Evolutionary conservation across 2,113 vertebrate species (phyloP).

Genomic region (Chaenocephalus aceratus): DNA sequence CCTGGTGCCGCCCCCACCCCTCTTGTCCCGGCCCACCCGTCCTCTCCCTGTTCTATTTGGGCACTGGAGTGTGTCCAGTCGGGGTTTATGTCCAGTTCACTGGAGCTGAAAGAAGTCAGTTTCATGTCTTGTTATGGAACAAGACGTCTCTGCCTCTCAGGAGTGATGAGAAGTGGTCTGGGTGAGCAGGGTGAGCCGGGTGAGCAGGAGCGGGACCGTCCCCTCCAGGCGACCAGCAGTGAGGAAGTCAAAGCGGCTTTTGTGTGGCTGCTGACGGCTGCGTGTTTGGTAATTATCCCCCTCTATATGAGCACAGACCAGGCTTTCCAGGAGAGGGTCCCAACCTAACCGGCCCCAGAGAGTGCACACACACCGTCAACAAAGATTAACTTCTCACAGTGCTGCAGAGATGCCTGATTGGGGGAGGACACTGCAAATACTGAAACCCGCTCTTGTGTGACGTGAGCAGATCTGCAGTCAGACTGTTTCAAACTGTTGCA

Average conservation of each 20-base stretch:
- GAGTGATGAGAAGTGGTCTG: slow-evolving; percentile 78
- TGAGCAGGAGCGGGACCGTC: slow-evolving; percentile 61
- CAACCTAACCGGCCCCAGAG: slow-evolving; percentile 63
- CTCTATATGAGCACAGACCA: slow-evolving; percentile 70
- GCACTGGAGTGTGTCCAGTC: slow-evolving; percentile 86
- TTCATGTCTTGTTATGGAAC: slow-evolving; percentile 88
- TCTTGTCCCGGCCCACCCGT: slow-evolving; percentile 72
- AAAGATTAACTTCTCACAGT: slow-evolving; percentile 78
- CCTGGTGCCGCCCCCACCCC: slow-evolving; percentile 70
- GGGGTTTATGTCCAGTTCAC: slow-evolving; percentile 86
- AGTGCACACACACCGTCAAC: slow-evolving; percentile 76
- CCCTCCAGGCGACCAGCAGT: slow-evolving; percentile 81
- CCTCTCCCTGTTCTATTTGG: slow-evolving; percentile 78
- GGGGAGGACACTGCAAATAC: slow-evolving; percentile 51
- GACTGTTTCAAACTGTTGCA: slow-evolving; percentile 10
- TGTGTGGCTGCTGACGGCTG: slow-evolving; percentile 82
- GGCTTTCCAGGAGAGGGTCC: slow-evolving; percentile 73
- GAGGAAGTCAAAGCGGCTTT: slow-evolving; percentile 88
- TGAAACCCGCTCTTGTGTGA: slow-evolving; percentile 56
- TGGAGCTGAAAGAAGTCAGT: slow-evolving; percentile 90
- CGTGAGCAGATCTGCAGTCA: slow-evolving; percentile 32
- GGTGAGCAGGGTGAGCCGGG: slow-evolving; percentile 65
- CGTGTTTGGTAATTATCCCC: slow-evolving; percentile 85
- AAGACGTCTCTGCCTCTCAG: slow-evolving; percentile 83
- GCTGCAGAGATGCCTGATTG: slow-evolving; percentile 62